Evolutionary conservation across 1,140 invertebrate genomes (phyloP).

Genomic region (Meloidogyne floridensis): DNA sequence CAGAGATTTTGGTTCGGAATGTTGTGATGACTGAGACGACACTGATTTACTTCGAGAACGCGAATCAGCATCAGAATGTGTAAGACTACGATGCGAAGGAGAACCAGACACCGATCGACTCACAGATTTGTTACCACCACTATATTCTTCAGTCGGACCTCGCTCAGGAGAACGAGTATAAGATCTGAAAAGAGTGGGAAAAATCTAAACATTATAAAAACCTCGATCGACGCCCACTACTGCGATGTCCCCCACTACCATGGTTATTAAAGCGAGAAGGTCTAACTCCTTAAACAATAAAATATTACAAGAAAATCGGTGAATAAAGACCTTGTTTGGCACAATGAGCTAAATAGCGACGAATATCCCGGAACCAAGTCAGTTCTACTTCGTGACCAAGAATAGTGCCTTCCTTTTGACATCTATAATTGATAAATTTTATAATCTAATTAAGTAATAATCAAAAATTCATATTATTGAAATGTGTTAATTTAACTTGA

Average conservation of each 20-base stretch:
- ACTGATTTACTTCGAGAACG: conserved; percentile 26
- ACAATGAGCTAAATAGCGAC: conserved; percentile 42
- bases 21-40: not conserved
- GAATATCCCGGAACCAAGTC: conserved; percentile 50
- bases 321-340: conserved; percentile 32
- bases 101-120: conserved; percentile 11
- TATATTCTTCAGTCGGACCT: conserved; percentile 17
- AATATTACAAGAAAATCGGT: not conserved
- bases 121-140: not conserved
- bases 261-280: conserved; percentile 19
- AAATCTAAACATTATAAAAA: not conserved
- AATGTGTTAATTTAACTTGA: too few species aligned
- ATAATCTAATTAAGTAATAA: not conserved
- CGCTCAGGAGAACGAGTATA: conserved; percentile 29
- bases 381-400: conserved; percentile 43
- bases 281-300: conserved; percentile 34
- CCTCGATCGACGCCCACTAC: conserved; percentile 18
- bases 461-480: not conserved
- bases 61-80: not conserved
- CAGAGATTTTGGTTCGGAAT: conserved; percentile 20
- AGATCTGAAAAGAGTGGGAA: conserved; percentile 9
- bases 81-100: not conserved
- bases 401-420: conserved; percentile 36
- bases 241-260: conserved; percentile 12
- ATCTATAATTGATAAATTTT: conserved; percentile 31